Evolutionary conservation across 2,888 invertebrate genomes (phyloP).

Genomic region (Lampropteryx suffumata): DNA sequence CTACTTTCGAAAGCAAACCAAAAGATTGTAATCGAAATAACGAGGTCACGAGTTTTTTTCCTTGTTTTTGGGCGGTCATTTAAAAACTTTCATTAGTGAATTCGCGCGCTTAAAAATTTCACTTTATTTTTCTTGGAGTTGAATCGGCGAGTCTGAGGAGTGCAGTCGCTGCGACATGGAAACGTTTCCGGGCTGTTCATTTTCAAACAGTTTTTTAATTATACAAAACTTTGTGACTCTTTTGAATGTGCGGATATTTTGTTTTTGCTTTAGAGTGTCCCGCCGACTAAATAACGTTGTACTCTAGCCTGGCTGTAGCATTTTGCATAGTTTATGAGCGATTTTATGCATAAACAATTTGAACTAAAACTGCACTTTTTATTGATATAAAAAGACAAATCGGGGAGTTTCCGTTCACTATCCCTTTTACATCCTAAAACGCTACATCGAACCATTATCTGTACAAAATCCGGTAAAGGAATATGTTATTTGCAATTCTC

Average conservation of each 20-base stretch:
- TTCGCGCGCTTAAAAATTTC: slow-evolving; percentile 65
- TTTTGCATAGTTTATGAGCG: slow-evolving; percentile 1
- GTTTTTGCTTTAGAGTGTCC: slow-evolving; percentile 3
- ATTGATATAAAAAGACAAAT: too few species aligned
- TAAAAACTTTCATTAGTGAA: slow-evolving; percentile 79
- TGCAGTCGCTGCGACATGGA: slow-evolving; percentile 34
- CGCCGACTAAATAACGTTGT: background rate
- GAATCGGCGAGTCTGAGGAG: slow-evolving; percentile 39
- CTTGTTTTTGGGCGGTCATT: slow-evolving; percentile 66
- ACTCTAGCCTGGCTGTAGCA: background rate
- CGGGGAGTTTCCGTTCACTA: too few species aligned
- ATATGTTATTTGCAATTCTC: too few species aligned
- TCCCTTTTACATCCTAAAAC: too few species aligned
- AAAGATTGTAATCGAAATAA: slow-evolving; percentile 66
- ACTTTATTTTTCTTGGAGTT: slow-evolving; percentile 66
- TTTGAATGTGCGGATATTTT: slow-evolving; percentile 12
- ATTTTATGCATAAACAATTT: background rate
- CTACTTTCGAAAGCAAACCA: slow-evolving; percentile 41
- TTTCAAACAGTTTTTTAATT: slow-evolving; percentile 13
- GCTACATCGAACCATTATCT: too few species aligned
- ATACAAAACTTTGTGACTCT: slow-evolving; percentile 22
- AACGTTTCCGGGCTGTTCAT: slow-evolving; percentile 29
- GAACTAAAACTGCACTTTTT: background rate
- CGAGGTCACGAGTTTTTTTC: slow-evolving; percentile 70
- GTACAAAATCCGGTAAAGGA: too few species aligned